phyloP scores from a whole-genome alignment of 2,113 vertebrate genomes.

The Mus pahari region DNA sequence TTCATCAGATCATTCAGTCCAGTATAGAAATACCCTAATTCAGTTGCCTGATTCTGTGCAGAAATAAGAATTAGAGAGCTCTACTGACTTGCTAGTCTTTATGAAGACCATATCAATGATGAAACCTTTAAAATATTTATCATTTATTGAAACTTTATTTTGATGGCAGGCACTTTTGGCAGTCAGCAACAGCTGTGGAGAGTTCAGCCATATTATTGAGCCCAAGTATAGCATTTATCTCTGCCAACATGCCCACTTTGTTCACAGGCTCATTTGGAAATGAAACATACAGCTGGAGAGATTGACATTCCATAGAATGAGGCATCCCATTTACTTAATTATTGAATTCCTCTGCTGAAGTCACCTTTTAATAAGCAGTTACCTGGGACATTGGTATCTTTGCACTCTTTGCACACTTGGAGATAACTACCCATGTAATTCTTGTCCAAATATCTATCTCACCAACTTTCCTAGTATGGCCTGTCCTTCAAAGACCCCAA shows the following conservation, averaged over 20 bases:
- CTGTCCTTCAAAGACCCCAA: background rate
- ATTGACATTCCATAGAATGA: background rate
- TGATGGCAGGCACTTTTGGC: background rate
- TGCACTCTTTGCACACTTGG: background rate
- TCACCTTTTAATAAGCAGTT: background rate
- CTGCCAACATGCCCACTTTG: background rate
- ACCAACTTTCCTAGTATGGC: background rate
- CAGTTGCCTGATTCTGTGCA: slow-evolving; percentile 7
- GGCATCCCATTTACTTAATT: background rate
- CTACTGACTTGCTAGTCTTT: background rate
- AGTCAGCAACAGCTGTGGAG: background rate
- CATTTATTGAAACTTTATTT: background rate
- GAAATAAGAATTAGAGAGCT: background rate
- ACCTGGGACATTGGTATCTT: background rate
- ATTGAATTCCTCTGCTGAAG: background rate
- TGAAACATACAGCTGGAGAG: background rate
- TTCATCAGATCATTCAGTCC: slow-evolving; percentile 31
- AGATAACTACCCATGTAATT: background rate
- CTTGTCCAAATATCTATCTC: background rate
- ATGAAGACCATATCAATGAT: background rate
- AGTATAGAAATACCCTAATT: slow-evolving; percentile 29
- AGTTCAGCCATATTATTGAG: background rate
- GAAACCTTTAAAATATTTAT: background rate
- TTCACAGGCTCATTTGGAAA: background rate
- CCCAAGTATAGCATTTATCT: background rate